Base-by-base conservation (phyloP, 2,113 vertebrate species). In the Upupa epops region DNA sequence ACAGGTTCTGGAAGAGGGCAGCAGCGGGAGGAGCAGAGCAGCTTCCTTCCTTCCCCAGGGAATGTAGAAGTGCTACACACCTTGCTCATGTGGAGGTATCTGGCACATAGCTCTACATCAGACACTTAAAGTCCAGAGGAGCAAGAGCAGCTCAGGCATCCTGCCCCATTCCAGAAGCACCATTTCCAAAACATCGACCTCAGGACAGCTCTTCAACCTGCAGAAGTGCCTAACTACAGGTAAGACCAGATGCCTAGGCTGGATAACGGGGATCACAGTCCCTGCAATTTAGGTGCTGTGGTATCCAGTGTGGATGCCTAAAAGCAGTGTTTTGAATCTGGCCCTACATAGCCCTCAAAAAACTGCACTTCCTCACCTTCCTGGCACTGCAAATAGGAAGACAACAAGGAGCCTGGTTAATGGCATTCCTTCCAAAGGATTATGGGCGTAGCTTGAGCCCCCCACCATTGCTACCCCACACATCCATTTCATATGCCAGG, bases 401-500 rank as follows among this genome's bases (percentile, higher is more conserved):
- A 13, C 5, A 68, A 86, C 77, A 64, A 7, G 17, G 45, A 86
- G 16, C 3, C 32, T 7, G 11, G 8, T 36, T 72, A 66, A 52
- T 40, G 24, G 17, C 69, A 81, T 51, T 68, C 52, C 63, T 28
- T 80, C 69, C 48, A 60, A 37, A 56, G 80, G 2, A 0, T 1
- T 3, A 34, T 5, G 20, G 21, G 11, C 65, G 16, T 25, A 32
- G 19, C 2, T 4, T 9, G 19, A 61, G 15, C 40, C 18, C 31
- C 52, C 19, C 22, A 18, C 12, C 58, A 9, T 2, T 0, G 0
- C 71, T 18, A 69, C 13, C 28, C 21, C 3, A 4, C 52, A 21
- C 31, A 14, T 4, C 24, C 46, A 36, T 3, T 65, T 56, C 31
- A 21, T 1, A 0, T 20, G 25, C 29, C 14, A 34, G 8, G 4